phyloP scores from a whole-genome alignment of 2,113 vertebrate species.

The Ia io region DNA sequence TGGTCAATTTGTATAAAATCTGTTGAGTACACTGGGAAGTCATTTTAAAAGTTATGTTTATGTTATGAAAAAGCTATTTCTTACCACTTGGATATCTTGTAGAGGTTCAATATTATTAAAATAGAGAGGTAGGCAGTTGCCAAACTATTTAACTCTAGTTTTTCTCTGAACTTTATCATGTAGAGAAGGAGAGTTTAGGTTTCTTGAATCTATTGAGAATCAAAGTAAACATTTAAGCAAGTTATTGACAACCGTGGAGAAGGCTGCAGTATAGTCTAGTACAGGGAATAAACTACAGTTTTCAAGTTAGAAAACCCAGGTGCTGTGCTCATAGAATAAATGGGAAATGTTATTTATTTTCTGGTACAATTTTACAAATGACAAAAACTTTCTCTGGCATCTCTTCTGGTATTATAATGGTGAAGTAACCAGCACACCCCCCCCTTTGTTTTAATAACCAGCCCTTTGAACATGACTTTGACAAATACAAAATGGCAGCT shows the following conservation, averaged over 20 bases:
- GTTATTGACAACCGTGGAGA: background rate
- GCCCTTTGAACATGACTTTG: background rate
- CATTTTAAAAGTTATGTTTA: constrained; percentile 8
- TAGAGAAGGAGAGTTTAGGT: background rate
- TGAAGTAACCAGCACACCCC: background rate
- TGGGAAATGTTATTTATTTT: background rate
- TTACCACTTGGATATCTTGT: background rate
- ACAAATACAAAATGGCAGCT: background rate
- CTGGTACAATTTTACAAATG: background rate
- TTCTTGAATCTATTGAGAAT: background rate
- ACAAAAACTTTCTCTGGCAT: background rate
- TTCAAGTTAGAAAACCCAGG: background rate
- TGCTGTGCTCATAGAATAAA: background rate
- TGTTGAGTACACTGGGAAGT: background rate
- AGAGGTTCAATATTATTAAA: constrained; percentile 8
- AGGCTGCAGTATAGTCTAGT: background rate
- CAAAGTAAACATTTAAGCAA: background rate
- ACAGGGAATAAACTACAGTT: background rate
- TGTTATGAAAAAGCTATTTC: background rate
- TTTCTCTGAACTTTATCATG: background rate
- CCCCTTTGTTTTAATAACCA: background rate
- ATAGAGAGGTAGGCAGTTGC: background rate
- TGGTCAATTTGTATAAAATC: background rate
- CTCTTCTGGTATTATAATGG: background rate
- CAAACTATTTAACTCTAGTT: background rate